phyloP scores from a whole-genome alignment of 2,888 invertebrate species.

The Alcis repandata region DNA sequence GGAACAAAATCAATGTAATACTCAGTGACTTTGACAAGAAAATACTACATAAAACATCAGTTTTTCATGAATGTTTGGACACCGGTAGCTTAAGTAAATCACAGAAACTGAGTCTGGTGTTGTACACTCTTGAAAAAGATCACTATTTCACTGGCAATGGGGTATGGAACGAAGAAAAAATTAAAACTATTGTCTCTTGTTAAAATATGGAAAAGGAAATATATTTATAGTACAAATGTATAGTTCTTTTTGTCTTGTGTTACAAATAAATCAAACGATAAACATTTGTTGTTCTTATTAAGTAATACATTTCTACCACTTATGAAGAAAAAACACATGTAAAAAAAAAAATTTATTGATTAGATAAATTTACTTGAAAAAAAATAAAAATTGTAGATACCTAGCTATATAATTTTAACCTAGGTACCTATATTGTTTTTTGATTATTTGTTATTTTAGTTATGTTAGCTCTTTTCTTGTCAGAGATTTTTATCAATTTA shows the following conservation, averaged over 20 bases:
- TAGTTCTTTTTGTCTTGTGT: background rate
- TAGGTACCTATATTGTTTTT: too few species aligned
- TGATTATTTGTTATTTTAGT: too few species aligned
- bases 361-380: too few species aligned
- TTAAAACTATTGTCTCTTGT: constrained; percentile 46
- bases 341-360: too few species aligned
- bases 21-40: constrained; percentile 55
- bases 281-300: background rate
- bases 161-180: constrained; percentile 78
- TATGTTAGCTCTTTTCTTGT: too few species aligned
- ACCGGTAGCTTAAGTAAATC: constrained; percentile 62
- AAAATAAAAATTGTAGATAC: too few species aligned
- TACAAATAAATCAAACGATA: background rate
- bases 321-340: too few species aligned
- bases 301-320: too few species aligned
- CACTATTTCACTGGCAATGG: constrained; percentile 83
- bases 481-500: too few species aligned
- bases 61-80: constrained; percentile 63
- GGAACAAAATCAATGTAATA: constrained; percentile 71
- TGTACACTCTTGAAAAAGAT: constrained; percentile 78
- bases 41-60: constrained; percentile 39
- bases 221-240: background rate
- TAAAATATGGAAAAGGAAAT: constrained; percentile 3
- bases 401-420: too few species aligned
- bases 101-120: constrained; percentile 73